Evolutionary conservation across 2,888 invertebrate species (phyloP).

Genomic region (Torymus auratus): DNA sequence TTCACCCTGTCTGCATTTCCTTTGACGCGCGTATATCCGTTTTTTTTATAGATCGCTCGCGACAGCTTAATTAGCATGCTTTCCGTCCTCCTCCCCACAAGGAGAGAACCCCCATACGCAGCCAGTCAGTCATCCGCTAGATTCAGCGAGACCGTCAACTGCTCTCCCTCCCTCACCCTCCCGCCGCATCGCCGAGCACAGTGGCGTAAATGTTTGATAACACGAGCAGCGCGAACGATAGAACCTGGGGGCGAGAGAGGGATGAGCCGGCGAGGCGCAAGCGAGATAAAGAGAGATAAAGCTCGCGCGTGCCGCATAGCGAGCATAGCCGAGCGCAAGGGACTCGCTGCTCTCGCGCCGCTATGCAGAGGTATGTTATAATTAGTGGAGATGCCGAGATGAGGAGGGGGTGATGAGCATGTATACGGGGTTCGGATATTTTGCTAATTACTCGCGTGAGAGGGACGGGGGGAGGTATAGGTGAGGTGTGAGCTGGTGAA

Average conservation of each 20-base stretch:
- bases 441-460: slow-evolving; percentile 60
- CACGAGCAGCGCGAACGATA: slow-evolving; percentile 30
- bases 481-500: too few species aligned
- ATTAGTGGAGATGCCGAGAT: slow-evolving; percentile 62
- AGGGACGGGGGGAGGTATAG: too few species aligned
- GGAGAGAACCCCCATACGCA: not conserved
- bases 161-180: too few species aligned
- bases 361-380: slow-evolving; percentile 67
- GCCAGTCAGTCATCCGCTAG: too few species aligned
- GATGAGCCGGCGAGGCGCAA: not conserved
- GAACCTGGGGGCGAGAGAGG: not conserved
- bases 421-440: slow-evolving; percentile 64
- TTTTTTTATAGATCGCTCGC: too few species aligned
- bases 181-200: slow-evolving; percentile 39
- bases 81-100: too few species aligned
- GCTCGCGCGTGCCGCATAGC: slow-evolving; percentile 24
- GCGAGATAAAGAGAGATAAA: slow-evolving; percentile 8
- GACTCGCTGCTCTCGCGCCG: not conserved
- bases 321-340: slow-evolving; percentile 16
- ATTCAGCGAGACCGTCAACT: too few species aligned
- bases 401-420: not conserved
- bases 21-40: too few species aligned
- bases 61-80: too few species aligned
- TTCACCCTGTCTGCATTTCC: too few species aligned
- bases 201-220: slow-evolving; percentile 66